Evolutionary conservation across 2,888 invertebrate genomes (phyloP).

Genomic region (Catotricha subobsoleta): DNA sequence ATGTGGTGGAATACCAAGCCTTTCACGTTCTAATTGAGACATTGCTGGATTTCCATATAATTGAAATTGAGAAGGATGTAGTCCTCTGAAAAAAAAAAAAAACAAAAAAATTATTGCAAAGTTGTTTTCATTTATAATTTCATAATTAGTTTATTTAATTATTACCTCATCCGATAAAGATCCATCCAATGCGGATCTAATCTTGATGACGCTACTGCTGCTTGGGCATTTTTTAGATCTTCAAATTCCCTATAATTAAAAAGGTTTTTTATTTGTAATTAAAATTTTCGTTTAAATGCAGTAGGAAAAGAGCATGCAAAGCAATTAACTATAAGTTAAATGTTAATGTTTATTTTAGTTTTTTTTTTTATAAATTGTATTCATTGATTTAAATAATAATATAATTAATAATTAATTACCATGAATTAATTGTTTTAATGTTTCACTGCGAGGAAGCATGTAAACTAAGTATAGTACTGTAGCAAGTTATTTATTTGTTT

Average conservation of each 20-base stretch:
- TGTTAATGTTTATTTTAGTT: too few species aligned
- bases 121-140: background rate
- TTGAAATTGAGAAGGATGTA: conserved; percentile 40
- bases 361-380: too few species aligned
- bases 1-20: conserved; percentile 57
- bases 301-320: too few species aligned
- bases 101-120: conserved; percentile 1
- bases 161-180: conserved; percentile 56
- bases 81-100: conserved; percentile 22
- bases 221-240: conserved; percentile 56
- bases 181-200: conserved; percentile 77
- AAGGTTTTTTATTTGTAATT: background rate
- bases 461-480: too few species aligned
- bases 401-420: too few species aligned
- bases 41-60: conserved; percentile 58
- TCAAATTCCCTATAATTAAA: conserved; percentile 47
- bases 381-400: too few species aligned
- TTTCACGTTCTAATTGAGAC: conserved; percentile 73
- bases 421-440: too few species aligned
- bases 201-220: conserved; percentile 38
- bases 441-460: too few species aligned
- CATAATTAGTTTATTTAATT: background rate
- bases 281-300: background rate
- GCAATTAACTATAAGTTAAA: too few species aligned
- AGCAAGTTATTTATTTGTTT: too few species aligned